These are phyloP conservation scores for Drosophila auraria DNA, from an alignment of 1,140 invertebrate genomes.

Conservation along the genomic window DNA sequence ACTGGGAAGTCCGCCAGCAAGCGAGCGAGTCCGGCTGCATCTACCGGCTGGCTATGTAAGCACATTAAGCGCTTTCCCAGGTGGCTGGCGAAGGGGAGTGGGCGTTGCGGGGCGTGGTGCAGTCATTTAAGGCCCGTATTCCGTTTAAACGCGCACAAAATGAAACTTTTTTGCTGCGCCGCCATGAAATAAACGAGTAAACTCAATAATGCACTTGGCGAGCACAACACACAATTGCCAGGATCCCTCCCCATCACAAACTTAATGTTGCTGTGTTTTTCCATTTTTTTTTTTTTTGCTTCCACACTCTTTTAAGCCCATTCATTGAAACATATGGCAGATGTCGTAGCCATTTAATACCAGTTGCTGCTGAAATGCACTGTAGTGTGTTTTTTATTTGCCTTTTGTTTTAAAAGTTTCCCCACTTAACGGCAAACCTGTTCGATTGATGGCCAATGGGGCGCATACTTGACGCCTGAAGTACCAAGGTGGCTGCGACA, in stretches of 20 bases:
- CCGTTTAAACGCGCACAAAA: constrained; percentile 66
- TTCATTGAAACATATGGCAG: constrained; percentile 68
- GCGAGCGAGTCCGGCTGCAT: constrained; percentile 20
- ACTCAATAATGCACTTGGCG: constrained; percentile 80
- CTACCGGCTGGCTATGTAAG: constrained; percentile 52
- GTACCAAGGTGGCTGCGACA: constrained; percentile 34
- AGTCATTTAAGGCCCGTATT: constrained; percentile 64
- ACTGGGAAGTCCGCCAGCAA: constrained; percentile 1
- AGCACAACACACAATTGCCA: constrained; percentile 55
- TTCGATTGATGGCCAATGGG: constrained; percentile 47
- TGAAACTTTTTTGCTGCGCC: constrained; percentile 59
- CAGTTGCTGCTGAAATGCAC: constrained; percentile 44
- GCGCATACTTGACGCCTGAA: constrained; percentile 43
- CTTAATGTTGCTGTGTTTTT: constrained; percentile 41
- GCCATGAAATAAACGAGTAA: constrained; percentile 71
- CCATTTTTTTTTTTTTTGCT: constrained; percentile 20
- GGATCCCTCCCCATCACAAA: constrained; percentile 39
- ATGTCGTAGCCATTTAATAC: constrained; percentile 64
- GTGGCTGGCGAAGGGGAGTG: constrained; percentile 13
- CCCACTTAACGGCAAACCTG: constrained; percentile 33
- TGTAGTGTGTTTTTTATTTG: constrained; percentile 18
- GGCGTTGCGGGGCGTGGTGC: constrained; percentile 6
- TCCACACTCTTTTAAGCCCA: constrained; percentile 63
- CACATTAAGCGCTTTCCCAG: constrained; percentile 70
- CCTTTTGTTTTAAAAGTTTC: constrained; percentile 50